Evolutionary conservation across 2,113 vertebrate genomes (phyloP).

Genomic region (Mormoops blainvillei): DNA sequence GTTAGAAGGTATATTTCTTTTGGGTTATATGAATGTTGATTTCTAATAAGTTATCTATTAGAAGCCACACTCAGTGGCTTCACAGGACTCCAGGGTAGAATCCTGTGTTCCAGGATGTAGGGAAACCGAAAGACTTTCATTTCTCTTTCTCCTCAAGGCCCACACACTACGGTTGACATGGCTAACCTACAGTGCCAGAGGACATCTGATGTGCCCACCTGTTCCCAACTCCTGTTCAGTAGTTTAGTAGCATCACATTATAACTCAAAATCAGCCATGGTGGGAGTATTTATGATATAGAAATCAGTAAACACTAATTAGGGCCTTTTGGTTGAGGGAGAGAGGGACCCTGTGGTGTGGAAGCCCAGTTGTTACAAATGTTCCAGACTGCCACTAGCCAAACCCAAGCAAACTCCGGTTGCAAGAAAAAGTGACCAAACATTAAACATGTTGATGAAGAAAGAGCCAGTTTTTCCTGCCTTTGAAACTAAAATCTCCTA

Average conservation of each 20-base stretch:
- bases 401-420: background rate
- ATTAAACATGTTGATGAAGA: background rate
- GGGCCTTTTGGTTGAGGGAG: background rate
- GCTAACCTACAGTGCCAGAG: background rate
- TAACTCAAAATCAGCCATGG: background rate
- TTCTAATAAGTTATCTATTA: background rate
- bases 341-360: background rate
- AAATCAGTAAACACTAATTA: background rate
- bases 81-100: background rate
- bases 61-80: background rate
- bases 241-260: background rate
- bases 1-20: background rate
- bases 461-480: background rate
- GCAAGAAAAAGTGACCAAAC: background rate
- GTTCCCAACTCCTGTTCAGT: background rate
- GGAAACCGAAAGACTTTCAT: background rate
- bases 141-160: background rate
- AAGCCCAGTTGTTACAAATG: background rate
- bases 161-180: fast-evolving
- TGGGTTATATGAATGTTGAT: background rate
- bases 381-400: background rate
- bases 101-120: background rate
- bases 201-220: background rate
- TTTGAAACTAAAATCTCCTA: background rate
- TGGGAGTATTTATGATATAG: background rate